Conservation (phyloP, 2,797 vertebrate species). For the Ara ararauna region DNA sequence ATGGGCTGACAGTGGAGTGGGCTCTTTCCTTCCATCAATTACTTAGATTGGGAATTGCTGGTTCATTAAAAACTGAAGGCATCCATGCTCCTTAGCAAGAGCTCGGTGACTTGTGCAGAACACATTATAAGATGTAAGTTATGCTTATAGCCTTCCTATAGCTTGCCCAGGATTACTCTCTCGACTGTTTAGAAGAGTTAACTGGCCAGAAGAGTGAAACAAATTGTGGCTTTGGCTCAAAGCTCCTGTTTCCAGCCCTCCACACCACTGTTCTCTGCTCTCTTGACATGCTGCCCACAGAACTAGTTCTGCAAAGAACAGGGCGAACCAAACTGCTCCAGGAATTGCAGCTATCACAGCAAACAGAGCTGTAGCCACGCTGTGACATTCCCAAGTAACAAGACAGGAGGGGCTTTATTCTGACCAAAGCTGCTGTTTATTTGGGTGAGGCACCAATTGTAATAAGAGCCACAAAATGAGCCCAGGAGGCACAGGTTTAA, state of each 20-base stretch:
- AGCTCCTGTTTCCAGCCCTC: slow-evolving; percentile 47
- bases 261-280: slow-evolving; percentile 25
- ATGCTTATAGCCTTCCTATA: not conserved
- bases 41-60: not conserved
- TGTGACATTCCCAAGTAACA: slow-evolving; percentile 58
- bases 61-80: not conserved
- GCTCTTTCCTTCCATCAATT: not conserved
- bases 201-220: not conserved
- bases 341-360: slow-evolving; percentile 37
- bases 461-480: slow-evolving; percentile 39
- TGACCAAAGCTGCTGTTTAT: slow-evolving; percentile 52
- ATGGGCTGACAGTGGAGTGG: not conserved
- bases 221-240: slow-evolving; percentile 48
- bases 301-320: slow-evolving; percentile 58
- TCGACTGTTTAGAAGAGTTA: not conserved
- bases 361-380: slow-evolving; percentile 41
- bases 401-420: slow-evolving; percentile 51
- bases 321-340: slow-evolving; percentile 47
- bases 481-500: not conserved
- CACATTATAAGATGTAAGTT: not conserved
- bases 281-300: slow-evolving; percentile 49
- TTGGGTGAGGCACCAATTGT: slow-evolving; percentile 24
- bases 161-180: not conserved
- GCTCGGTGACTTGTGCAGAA: not conserved
- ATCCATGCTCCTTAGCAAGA: accelerated